Base-by-base conservation (phyloP, 2,888 invertebrate genomes). In the Pediacus dermestoides region DNA sequence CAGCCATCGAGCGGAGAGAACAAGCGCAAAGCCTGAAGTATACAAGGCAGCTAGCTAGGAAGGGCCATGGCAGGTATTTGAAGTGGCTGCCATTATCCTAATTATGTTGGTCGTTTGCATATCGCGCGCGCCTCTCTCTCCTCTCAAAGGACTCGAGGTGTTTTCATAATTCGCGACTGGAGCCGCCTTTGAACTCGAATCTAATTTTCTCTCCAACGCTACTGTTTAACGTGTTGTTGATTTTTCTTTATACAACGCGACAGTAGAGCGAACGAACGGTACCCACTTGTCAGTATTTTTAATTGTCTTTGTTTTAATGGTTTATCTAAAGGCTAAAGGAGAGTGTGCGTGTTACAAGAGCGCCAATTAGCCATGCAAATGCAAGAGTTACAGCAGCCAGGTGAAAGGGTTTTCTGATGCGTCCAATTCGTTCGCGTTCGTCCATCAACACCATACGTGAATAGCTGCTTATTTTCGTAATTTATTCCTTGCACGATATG, bases 71-170 rank as follows among this genome's bases (percentile, higher is more conserved):
- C 54, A 54, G 55, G 57, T 66, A 64, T 63, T n/a, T 63, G 65
- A 65, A 68, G 66, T 67, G 66, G 66, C 64, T 63, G 66, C 65
- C 67, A 67, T 69, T 67, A 67, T 67, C 67, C 68, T 68, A 70
- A 70, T 70, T 70, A 70, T 68, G 64, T 61, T 64, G 63, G 67
- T 67, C 67, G 67, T 70, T 70, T 69, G 67, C 69, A 67, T 67
- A 67, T 68, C 66, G 67, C 63, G 63, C 65, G 63, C 57, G n/a
- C n/a, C n/a, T n/a, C n/a, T n/a, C n/a, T n/a, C n/a, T n/a, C 57
- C 55, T 57, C 58, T 62, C 63, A 67, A 68, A 67, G 65, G 64
- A 63, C 64, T 64, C 58, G 66, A 68, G 67, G 68, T 68, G 68
- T 68, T 68, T 69, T 68, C 67, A 65, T 68, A 68, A 68, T 68